These are phyloP conservation scores for Lerista edwardsae DNA, from an alignment of 2,797 vertebrate species.

Conservation along the genomic window DNA sequence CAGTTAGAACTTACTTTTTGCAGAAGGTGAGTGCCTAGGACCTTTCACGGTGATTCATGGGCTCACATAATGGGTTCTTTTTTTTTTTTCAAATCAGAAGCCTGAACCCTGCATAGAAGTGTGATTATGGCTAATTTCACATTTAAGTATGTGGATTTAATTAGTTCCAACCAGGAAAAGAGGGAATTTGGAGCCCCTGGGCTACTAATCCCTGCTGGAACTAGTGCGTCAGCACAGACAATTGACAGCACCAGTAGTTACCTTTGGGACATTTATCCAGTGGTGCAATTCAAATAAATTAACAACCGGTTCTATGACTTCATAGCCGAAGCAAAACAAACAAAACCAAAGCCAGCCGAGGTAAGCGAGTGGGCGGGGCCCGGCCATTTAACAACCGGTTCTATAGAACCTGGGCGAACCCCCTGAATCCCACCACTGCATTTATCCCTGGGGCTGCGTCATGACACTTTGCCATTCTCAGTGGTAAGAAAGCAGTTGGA, in stretches of 20 bases:
- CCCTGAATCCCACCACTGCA: no score
- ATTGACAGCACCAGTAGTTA: not conserved
- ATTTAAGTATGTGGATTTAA: conserved; percentile 26
- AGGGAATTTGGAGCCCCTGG: not conserved
- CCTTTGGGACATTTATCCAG: not conserved
- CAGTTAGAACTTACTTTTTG: conserved; percentile 27
- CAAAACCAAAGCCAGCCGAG: no score
- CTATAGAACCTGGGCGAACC: no score
- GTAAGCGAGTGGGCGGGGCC: no score
- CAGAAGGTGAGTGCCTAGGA: not conserved
- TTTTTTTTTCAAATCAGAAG: conserved; percentile 10
- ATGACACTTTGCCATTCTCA: not conserved
- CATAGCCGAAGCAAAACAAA: no score
- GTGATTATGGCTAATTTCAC: conserved; percentile 26
- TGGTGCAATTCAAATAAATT: no score
- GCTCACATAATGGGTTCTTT: conserved; percentile 9
- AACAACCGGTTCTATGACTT: no score
- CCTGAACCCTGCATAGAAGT: conserved; percentile 11
- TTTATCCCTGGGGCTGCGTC: not conserved
- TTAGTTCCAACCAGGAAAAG: not conserved
- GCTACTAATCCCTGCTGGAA: not conserved
- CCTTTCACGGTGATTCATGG: not conserved
- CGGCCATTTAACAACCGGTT: no score
- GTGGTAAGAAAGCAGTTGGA: not conserved
- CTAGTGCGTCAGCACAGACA: not conserved